phyloP scores from a whole-genome alignment of 2,113 vertebrate genomes.

The Callocephalon fimbriatum region DNA sequence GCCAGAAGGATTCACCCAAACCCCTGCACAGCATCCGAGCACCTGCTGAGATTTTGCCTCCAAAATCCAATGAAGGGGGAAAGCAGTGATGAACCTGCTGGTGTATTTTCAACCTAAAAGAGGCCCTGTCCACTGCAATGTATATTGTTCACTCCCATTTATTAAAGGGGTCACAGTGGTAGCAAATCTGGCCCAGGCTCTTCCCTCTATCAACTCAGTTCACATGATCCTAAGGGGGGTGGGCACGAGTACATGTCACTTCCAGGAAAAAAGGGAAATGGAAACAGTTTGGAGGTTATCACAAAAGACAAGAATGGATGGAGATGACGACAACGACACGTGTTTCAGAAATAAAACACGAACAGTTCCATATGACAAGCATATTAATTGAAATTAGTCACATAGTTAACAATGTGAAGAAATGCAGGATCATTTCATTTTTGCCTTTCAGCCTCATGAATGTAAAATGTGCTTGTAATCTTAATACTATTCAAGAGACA shows the following conservation, averaged over 20 bases:
- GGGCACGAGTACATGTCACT: background rate
- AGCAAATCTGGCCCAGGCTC: background rate
- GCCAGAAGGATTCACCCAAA: fast-evolving
- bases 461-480: conserved; percentile 82
- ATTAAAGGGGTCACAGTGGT: background rate
- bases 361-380: conserved; percentile 71
- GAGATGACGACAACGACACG: conserved; percentile 55
- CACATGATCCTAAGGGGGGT: background rate
- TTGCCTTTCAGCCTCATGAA: conserved; percentile 79
- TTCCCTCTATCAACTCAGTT: background rate
- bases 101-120: background rate
- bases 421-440: conserved; percentile 72
- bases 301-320: conserved; percentile 24
- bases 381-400: conserved; percentile 80
- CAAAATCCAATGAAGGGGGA: background rate
- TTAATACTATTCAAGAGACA: conserved; percentile 79
- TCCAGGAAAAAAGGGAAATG: conserved; percentile 17
- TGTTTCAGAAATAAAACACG: conserved; percentile 63
- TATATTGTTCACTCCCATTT: background rate
- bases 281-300: conserved; percentile 48
- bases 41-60: background rate
- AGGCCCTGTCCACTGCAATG: background rate
- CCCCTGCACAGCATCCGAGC: fast-evolving
- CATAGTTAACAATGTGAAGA: conserved; percentile 75
- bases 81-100: background rate